Evolutionary conservation across 2,797 vertebrate genomes (phyloP), one percentile per base, ranked within the genome.

Genomic region (Eulemur albifrons): DNA sequence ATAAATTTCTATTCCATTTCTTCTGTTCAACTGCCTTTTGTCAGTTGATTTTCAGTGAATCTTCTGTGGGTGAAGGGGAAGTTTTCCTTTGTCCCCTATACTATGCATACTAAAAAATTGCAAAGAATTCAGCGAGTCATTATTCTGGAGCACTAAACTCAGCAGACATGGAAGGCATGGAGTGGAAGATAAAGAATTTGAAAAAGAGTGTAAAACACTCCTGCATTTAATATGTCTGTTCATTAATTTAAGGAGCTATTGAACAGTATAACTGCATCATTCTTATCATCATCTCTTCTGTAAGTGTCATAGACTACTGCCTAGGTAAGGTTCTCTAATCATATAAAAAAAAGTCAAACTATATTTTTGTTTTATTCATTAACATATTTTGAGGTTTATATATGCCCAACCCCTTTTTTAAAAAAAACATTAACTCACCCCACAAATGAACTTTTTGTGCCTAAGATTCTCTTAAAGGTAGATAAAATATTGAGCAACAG

Each of bases 101-200:
- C 50, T 79, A 43, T 40, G 17, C 52, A 93, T 61, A 43, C 75
- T 93, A 23, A 90, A 95, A 94, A 30, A 7, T 43, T 73, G 30
- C 63, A 82, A 57, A 85, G 21, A 86, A 85, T 94, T 88, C 69
- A 82, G 27, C 50, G 88, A 81, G 67, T 88, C 20, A 32, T 91
- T 77, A 52, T 72, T 92, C 30, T 3, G 40, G 27, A 85, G 48
- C 38, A 11, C 54, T 69, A 70, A 57, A 59, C 27, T 63, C 50
- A 35, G 3, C 48, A 45, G 63, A 20, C 21, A 3, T 23, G 21
- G 30, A 94, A 30, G n/a, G 45, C 35, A 2, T 43, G 9, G 45
- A 73, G 48, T 65, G 11, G 38, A 79, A 70, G 85, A 52, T 54
- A 92, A 85, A 94, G 59, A 87, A 63, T 23, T 84, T 84, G 35